Evolutionary conservation across 2,888 invertebrate genomes (phyloP).

Genomic region (Oscheius onirici): DNA sequence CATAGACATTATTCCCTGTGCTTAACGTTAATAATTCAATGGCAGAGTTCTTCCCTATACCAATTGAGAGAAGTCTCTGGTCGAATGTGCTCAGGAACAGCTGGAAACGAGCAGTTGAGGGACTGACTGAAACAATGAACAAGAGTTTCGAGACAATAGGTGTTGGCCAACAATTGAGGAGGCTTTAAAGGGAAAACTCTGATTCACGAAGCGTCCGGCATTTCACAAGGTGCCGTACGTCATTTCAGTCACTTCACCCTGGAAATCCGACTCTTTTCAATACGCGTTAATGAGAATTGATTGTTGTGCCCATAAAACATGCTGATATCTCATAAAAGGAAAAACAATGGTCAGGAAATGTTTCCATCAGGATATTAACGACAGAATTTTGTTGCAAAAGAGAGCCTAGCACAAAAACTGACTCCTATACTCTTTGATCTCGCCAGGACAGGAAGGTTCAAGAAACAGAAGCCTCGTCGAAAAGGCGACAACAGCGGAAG

Average conservation of each 20-base stretch:
- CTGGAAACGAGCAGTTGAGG: not conserved
- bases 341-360: too few relatives aligned
- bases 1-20: constrained; percentile 22
- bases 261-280: constrained; percentile 15
- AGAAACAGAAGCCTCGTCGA: not conserved
- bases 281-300: too few relatives aligned
- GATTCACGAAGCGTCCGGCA: not conserved
- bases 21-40: constrained; percentile 19
- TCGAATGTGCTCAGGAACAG: constrained; percentile 5
- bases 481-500: constrained; percentile 17
- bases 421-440: not conserved
- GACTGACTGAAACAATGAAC: constrained; percentile 1
- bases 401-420: not conserved
- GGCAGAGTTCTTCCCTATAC: constrained; percentile 4
- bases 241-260: constrained; percentile 3
- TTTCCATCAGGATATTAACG: too few relatives aligned
- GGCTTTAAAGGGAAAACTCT: not conserved
- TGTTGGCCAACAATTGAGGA: not conserved
- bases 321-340: too few relatives aligned
- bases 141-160: not conserved
- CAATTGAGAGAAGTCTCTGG: constrained; percentile 1
- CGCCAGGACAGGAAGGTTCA: not conserved
- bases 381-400: not conserved
- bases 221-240: constrained; percentile 1
- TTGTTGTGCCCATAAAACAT: too few relatives aligned